Base-by-base conservation (phyloP, 2,888 invertebrate species). In the Drosophila kokeensis region DNA sequence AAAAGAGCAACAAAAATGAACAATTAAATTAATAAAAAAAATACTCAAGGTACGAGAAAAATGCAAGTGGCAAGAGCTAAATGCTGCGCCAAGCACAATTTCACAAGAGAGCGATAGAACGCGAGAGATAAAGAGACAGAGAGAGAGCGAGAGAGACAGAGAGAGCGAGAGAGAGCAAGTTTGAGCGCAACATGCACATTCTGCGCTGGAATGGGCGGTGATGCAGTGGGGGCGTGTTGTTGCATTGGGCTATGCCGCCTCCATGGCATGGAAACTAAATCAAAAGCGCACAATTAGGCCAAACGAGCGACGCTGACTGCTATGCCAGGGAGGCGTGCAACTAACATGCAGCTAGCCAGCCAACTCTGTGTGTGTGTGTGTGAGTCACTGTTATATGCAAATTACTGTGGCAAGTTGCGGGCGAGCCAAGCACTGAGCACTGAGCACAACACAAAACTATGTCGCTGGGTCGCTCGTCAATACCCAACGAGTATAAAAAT, bases 221-320 rank as follows among this genome's bases (percentile, higher is more conserved):
- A 24, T 34, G 32, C 18, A 21, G 36, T 24, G 34, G 15, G 21
- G 57, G 45, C 48, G 57, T 54, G n/a, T 49, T 67, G 48, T 45
- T 15, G 45, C 45, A 45, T 24, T 45, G 45, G 24, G 11, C 55
- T 42, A 5, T 55, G 59, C 57, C 64, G 45, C 72, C 77, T 64
- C 52, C 73, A 75, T 73, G 73, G 57, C 85, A 79, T 73, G 80
- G 85, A 86, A 90, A 82, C 86, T 81, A 79, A 87, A 81, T 77
- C 79, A 83, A 82, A 83, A 87, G 86, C 80, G 73, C 76, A 82
- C 86, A 90, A 89, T 89, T 91, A 91, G 91, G 89, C 90, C 91
- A 90, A 86, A 81, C 82, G 78, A 76, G 58, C 68, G 66, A 64
- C 57, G 55, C 42, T 52, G 55, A 32, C 57, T 55, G 49, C 55